Evolutionary conservation across 2,888 invertebrate genomes (phyloP), one percentile per base, ranked within the genome.

Genomic region (Metellina segmentata): DNA sequence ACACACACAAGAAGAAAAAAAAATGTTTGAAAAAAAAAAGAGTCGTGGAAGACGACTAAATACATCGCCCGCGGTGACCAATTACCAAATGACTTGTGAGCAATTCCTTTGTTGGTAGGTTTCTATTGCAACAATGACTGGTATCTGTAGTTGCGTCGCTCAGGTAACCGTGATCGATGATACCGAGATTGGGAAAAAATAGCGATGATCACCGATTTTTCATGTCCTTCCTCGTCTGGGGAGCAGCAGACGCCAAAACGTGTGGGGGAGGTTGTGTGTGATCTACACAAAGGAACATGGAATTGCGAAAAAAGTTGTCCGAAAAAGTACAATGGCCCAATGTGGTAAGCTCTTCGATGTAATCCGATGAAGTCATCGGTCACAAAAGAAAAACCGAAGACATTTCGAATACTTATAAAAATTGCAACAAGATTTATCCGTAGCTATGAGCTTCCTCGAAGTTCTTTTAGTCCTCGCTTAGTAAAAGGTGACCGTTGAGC

Each of bases 21-120:
- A 4, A 34, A 34, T 34, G 34, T 34, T 34, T 34, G 6, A 7
- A 61, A 61, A 61, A 61, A 61, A 61, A 61, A 11, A 61, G 16
- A 16, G 61, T 61, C 61, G 61, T 7, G 61, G 61, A 61, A 9
- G 61, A 61, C 61, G 61, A 61, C 16, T 34, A 34, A 34, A 34
- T 4, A 34, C 34, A 34, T 34, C 34, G 34, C 34, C 34, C 4
- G 34, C 34, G 77, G 16, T 77, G 51, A 34, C 61, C 79, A 79
- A 79, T 69, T 79, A 69, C 79, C 11, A 16, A 61, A 61, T 61
- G 61, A 16, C 61, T 34, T 20, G 61, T 16, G 7, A 69, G 48
- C 69, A 79, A 79, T 69, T 69, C 61, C 53, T 61, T 69, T 79
- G 79, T 61, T 8, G 74, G 13, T 6, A 7, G 69, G 71, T 16